Base-by-base conservation (phyloP, 1,140 invertebrate genomes). In the Hesperophylax magnus region DNA sequence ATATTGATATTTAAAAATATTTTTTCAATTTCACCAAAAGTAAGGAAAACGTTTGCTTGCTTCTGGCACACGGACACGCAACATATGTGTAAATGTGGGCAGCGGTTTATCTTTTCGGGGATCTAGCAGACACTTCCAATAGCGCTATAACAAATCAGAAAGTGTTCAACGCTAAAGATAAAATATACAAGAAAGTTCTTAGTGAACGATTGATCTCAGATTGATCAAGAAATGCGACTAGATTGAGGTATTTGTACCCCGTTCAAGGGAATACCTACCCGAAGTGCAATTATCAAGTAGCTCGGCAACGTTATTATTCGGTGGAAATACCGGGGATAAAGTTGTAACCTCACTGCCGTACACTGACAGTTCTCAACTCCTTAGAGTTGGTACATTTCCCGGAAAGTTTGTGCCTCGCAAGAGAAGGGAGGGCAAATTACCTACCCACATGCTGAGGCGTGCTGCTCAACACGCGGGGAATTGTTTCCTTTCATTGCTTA, bases 251-350 rank as follows among this genome's bases (percentile, higher is more conserved):
- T 22, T 20, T 5, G 58, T 61, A 61, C 2, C 20, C 39, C 3
- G 39, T 47, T 61, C 17, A 60, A 11, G 56, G 17, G 63, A 65
- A 31, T n/a, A 14, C 22, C 6, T n/a, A 65, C 9, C 34, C 22
- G 8, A 52, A 52, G 17, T 20, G 67, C 39, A 71, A 71, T 71
- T 47, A 52, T 7, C 67, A 8, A 53, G 67, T 11, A 22, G 8
- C n/a, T 47, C 8, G 61, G 34, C 39, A 52, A 20, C n/a, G 22
- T 71, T 47, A 71, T 71, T 71, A 71, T 71, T 71, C 67, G 39
- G 39, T 9, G 39, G 67, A 53, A 71, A 71, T 1, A 53, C 39
- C 67, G 67, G 18, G 67, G 39, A 71, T 71, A 47, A 71, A 71
- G 67, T 71, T 71, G 27, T 67, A 67, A n/a, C 39, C 39, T 47